Conservation (phyloP, 2,113 vertebrate genomes). For the Microcebus ravelobensis region DNA sequence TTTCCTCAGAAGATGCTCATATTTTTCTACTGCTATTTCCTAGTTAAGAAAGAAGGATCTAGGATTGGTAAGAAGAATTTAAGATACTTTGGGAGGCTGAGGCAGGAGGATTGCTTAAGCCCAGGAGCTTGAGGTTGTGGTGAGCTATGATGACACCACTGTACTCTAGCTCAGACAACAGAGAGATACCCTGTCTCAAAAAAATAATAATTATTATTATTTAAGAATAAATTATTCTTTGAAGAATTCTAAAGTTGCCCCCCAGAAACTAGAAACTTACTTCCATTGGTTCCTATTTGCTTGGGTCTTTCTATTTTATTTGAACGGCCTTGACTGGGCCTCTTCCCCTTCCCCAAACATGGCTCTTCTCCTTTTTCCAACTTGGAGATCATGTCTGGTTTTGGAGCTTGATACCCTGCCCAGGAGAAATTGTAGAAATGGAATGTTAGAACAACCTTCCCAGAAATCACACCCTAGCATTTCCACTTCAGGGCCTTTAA, state of each 20-base stretch:
- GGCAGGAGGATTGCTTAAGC: no score
- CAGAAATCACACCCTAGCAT: background rate
- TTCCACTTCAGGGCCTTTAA: background rate
- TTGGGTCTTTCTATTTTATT: slow-evolving; percentile 13
- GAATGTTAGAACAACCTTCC: slow-evolving; percentile 7
- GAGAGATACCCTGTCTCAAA: no score
- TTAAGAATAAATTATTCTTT: slow-evolving; percentile 40
- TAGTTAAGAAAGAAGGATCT: background rate
- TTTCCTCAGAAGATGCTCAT: background rate
- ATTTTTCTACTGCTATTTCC: slow-evolving; percentile 5
- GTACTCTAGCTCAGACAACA: no score
- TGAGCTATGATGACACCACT: no score
- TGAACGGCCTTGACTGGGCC: background rate
- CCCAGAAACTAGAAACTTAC: slow-evolving; percentile 52
- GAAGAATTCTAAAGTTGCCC: slow-evolving; percentile 29
- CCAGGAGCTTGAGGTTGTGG: no score
- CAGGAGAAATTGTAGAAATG: slow-evolving; percentile 31
- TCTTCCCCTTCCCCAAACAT: slow-evolving; percentile 1
- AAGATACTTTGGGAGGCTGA: background rate
- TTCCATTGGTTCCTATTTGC: slow-evolving; percentile 14
- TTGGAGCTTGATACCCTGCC: slow-evolving; percentile 57
- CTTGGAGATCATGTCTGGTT: slow-evolving; percentile 58
- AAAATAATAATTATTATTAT: background rate
- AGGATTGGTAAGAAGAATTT: slow-evolving; percentile 9
- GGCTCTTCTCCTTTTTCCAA: slow-evolving; percentile 63